Base-by-base conservation (phyloP, 2,888 invertebrate species). In the Zhengitettix transpicula region DNA sequence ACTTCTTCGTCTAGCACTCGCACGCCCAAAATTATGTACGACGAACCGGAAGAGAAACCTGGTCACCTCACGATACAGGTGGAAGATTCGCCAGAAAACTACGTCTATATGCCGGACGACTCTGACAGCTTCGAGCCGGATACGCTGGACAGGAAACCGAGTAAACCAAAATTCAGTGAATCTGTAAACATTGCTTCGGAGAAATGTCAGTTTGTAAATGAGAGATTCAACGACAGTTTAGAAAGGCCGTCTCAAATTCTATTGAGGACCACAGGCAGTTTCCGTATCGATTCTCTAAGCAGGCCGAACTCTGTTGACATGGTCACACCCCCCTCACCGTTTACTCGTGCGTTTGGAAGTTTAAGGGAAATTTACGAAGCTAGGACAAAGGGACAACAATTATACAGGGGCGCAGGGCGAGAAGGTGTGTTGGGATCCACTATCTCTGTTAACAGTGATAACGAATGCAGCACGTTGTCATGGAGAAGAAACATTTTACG, bases 41-140 rank as follows among this genome's bases (percentile, higher is more conserved):
- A 78, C 59, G 71, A 78, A 55, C 71, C 74, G 0, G 76, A 73
- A 60, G 76, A 81, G 67, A 84, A 85, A 63, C 87, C 88, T 0
- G 89, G 89, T 10, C 88, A 87, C 67, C 76, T 91, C 68, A 85
- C 89, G 42, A 91, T 91, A 62, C 88, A 89, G 44, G 59, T 63
- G 40, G 85, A 86, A 69, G 89, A 89, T 70, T 82, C 87, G 17
- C 84, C 88, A 0, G 84, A 85, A 66, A 85, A 88, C 68, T 85
- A 85, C 65, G 81, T 86, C 10, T 81, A 80, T 67, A 84, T 86
- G 10, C 55, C 61, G 56, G 81, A 87, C 60, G 90, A 90, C 68
- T 88, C 88, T 1, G 88, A 88, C 67, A 84, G 83, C 59, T 91
- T 89, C 67, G 91, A 91, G 71, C 89, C 90, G 0, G 90, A 91